phyloP scores from a whole-genome alignment of 2,888 invertebrate species.

The Rotaria magnacalcarata region DNA sequence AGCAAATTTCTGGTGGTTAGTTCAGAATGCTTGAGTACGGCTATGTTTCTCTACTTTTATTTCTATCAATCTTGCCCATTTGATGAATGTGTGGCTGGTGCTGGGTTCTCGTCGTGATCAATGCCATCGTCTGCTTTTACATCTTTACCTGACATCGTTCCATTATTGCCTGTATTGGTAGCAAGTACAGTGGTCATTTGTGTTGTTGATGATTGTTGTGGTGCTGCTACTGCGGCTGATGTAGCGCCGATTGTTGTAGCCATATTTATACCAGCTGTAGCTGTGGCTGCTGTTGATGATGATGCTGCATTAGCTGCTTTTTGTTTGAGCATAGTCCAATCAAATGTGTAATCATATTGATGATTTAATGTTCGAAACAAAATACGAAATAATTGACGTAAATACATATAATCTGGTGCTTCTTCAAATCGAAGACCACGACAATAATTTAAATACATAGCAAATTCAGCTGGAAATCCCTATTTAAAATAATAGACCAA shows the following conservation, averaged over 20 bases:
- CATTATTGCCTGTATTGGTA: neutral
- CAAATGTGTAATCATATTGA: constrained; percentile 97
- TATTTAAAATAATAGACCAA: constrained; percentile 53
- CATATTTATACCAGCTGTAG: neutral
- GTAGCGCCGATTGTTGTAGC: neutral
- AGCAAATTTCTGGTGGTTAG: neutral
- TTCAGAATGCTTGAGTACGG: neutral
- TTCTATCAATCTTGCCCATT: neutral
- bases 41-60: neutral
- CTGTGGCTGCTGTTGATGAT: neutral
- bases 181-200: neutral
- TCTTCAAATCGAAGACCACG: constrained; percentile 96
- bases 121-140: neutral
- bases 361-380: constrained; percentile 97
- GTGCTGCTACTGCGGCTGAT: neutral
- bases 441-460: constrained; percentile 99
- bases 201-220: neutral
- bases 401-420: constrained; percentile 97
- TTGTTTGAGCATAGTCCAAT: constrained; percentile 98
- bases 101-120: neutral
- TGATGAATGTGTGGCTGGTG: neutral
- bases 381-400: constrained; percentile 94
- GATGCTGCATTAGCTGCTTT: constrained; percentile 45
- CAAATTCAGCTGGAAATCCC: constrained; percentile 98
- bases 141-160: constrained; percentile 1